phyloP scores from a whole-genome alignment of 2,888 invertebrate genomes.

The Magallana nippona region DNA sequence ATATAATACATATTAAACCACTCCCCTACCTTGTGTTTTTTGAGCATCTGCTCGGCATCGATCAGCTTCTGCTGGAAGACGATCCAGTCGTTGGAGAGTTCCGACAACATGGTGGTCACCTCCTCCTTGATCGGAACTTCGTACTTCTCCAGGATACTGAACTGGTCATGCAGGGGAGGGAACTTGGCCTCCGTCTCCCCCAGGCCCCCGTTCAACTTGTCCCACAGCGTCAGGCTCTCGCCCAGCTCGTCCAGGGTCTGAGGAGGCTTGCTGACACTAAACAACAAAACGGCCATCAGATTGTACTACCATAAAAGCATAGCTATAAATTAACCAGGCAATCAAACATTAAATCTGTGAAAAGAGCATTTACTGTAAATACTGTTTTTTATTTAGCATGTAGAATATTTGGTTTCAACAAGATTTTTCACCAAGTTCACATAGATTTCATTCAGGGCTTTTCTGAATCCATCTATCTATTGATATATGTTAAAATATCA shows the following conservation, averaged over 20 bases:
- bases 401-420: too few relatives aligned
- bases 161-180: slow-evolving; percentile 88
- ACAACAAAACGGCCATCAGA: slow-evolving; percentile 55
- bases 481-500: too few relatives aligned
- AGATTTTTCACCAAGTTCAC: too few relatives aligned
- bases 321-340: background rate
- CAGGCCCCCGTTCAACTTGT: slow-evolving; percentile 85
- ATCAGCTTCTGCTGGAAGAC: slow-evolving; percentile 86
- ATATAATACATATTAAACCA: background rate
- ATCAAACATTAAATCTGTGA: too few relatives aligned
- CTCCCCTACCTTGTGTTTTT: slow-evolving; percentile 84
- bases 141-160: slow-evolving; percentile 85
- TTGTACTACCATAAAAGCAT: background rate
- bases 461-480: too few relatives aligned
- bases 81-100: slow-evolving; percentile 86
- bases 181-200: slow-evolving; percentile 86
- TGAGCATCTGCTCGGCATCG: slow-evolving; percentile 87
- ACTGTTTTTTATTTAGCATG: too few relatives aligned
- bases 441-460: too few relatives aligned
- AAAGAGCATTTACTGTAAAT: too few relatives aligned
- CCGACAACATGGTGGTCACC: slow-evolving; percentile 72
- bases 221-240: slow-evolving; percentile 85
- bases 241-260: slow-evolving; percentile 88
- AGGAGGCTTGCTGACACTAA: slow-evolving; percentile 85
- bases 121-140: slow-evolving; percentile 86